Base-by-base conservation (phyloP, 2,797 vertebrate genomes). In the Chloroceryle inda region DNA sequence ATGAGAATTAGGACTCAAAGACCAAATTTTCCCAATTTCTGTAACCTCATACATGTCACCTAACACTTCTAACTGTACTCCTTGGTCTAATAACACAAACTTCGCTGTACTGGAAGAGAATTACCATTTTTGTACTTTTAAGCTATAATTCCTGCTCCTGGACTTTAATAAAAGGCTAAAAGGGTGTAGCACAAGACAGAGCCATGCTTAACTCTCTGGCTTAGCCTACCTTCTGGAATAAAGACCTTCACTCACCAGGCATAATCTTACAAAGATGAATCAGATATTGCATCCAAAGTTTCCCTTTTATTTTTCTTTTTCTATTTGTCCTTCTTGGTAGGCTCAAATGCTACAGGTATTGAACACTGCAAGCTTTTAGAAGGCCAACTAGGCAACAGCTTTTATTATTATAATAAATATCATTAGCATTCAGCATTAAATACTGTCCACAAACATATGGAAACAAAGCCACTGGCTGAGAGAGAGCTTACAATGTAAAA, bases 371-470 rank as follows among this genome's bases (percentile, higher is more conserved):
- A 62, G 64, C 56, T 91, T 79, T 88, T 77, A 79, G 29, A 56
- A 84, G 5, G n/a, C 90, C 20, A 77, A 71, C 27, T n/a, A 50
- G 27, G 66, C 88, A 92, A 62, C 40, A 75, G 67, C 50, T 92
- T 92, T 89, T 91, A 75, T 89, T 92, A 92, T 72, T 88, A 64
- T 78, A 91, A 78, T 72, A 87, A 93, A 77, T 64, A 88, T 15
- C 38, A 92, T 82, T 64, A 94, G 63, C 67, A 89, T 63, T 88
- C 91, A 89, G 44, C 38, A 86, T 52, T 87, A 89, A 89, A 82
- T 85, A 71, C 83, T 75, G 13, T 88, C 74, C 87, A 92, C 79
- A 95, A 92, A 91, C 45, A 53, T 19, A 71, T 0, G 2, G 81
- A 94, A 85, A 89, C 12, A 93, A 56, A 96, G 61, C 66, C 83